Evolutionary conservation across 2,113 vertebrate species (phyloP).

Genomic region (Rousettus leschenaultii): DNA sequence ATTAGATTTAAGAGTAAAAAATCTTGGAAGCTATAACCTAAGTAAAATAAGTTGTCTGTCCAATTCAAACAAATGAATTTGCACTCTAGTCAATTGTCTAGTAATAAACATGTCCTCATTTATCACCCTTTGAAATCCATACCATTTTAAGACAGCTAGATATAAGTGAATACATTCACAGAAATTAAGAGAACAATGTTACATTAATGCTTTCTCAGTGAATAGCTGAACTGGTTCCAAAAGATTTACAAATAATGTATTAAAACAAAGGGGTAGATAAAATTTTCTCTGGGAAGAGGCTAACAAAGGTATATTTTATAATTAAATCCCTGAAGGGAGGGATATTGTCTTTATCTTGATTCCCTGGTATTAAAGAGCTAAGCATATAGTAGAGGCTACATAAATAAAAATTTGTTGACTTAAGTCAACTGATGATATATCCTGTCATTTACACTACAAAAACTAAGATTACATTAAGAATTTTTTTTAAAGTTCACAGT

Average conservation of each 20-base stretch:
- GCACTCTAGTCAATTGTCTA: neutral
- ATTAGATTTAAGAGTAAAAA: conserved; percentile 4
- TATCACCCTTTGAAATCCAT: neutral
- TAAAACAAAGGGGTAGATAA: neutral
- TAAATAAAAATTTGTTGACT: neutral
- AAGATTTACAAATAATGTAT: conserved; percentile 1
- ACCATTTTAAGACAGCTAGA: neutral
- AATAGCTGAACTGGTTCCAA: neutral
- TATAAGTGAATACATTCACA: neutral
- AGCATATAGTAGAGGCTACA: neutral
- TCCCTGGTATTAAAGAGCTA: neutral
- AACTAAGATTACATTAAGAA: neutral
- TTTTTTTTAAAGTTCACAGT: neutral
- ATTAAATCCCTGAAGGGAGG: neutral
- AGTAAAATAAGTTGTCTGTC: neutral
- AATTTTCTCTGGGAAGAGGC: neutral
- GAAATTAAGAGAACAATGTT: neutral
- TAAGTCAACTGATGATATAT: neutral
- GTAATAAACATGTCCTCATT: neutral
- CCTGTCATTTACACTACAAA: neutral
- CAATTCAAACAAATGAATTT: neutral
- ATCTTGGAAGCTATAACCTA: neutral
- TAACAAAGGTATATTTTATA: conserved; percentile 15
- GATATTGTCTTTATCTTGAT: neutral
- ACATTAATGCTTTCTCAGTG: neutral